Evolutionary conservation across 2,113 vertebrate genomes (phyloP).

Genomic region (Grammomys surdaster): DNA sequence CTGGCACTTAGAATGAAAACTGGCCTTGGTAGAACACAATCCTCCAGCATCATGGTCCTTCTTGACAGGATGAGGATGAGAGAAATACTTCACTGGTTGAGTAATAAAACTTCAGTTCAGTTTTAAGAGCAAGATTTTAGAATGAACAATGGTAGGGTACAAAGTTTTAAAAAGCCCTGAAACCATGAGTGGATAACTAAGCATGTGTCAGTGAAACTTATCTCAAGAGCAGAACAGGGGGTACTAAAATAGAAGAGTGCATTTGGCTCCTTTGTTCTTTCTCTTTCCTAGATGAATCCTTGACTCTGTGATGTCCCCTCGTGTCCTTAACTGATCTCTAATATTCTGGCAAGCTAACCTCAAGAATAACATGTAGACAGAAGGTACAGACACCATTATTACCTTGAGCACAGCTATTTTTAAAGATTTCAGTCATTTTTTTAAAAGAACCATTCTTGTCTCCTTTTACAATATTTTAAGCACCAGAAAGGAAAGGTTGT

Average conservation of each 20-base stretch:
- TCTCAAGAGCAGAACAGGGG: neutral
- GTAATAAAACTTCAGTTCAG: neutral
- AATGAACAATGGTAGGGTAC: neutral
- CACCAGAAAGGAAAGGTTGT: neutral
- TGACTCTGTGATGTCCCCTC: neutral
- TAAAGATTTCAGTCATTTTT: constrained; percentile 1
- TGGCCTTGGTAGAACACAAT: neutral
- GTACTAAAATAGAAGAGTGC: neutral
- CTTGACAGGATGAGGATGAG: neutral
- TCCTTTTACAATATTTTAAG: constrained; percentile 35
- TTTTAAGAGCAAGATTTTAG: constrained; percentile 1
- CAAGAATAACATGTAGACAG: neutral
- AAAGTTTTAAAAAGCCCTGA: neutral
- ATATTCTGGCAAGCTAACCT: neutral
- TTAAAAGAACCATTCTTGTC: neutral
- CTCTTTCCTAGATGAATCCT: neutral
- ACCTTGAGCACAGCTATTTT: neutral
- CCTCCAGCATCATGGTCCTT: neutral
- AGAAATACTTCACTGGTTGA: neutral
- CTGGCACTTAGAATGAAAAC: neutral
- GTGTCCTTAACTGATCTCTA: neutral
- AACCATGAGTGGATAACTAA: neutral
- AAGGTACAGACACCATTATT: neutral
- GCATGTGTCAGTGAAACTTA: neutral
- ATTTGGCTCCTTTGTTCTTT: neutral